Percentiles rank a stretch among this genome's conserved stretches.
Evolutionary conservation across 2,888 invertebrate species (phyloP).

Genomic region (Sepiola atlantica): DNA sequence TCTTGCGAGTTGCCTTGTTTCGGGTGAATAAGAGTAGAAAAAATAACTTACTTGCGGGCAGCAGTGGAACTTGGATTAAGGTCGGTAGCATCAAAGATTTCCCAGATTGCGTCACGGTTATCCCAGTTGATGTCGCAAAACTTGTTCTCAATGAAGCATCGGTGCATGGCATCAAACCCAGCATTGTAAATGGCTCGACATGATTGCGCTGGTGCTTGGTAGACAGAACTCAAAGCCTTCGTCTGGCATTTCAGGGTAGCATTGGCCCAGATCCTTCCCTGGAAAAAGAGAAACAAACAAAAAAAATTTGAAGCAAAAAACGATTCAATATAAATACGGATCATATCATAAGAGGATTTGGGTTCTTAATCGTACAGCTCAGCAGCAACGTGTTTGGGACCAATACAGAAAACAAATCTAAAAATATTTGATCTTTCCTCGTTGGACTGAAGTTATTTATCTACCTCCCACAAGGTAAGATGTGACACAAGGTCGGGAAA

Average conservation of each 20-base stretch:
- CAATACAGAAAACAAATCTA: neutral
- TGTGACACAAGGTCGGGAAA: too few relatives aligned
- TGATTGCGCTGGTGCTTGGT: neutral
- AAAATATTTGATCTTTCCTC: neutral
- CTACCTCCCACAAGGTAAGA: too few relatives aligned
- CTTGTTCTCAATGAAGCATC: constrained; percentile 40
- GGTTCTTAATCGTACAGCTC: neutral
- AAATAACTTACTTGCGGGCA: neutral
- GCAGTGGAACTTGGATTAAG: neutral
- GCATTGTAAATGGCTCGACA: neutral
- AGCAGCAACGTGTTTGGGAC: neutral
- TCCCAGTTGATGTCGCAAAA: constrained; percentile 43
- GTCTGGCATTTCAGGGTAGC: constrained; percentile 32
- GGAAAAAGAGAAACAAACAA: neutral
- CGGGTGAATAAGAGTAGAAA: neutral
- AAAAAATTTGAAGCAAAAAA: neutral
- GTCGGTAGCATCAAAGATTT: constrained; percentile 40
- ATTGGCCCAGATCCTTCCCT: constrained; percentile 41
- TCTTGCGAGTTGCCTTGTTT: too few relatives aligned
- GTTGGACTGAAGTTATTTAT: too few relatives aligned
- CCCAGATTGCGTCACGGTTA: constrained; percentile 42
- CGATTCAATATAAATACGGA: too few relatives aligned
- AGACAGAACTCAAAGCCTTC: neutral
- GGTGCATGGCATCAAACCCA: constrained; percentile 36
- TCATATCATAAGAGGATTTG: neutral